Percentiles rank a stretch among this genome's conserved stretches.
Conservation (phyloP, 1,140 invertebrate genomes). For the Pseudobourletiella spinata region DNA sequence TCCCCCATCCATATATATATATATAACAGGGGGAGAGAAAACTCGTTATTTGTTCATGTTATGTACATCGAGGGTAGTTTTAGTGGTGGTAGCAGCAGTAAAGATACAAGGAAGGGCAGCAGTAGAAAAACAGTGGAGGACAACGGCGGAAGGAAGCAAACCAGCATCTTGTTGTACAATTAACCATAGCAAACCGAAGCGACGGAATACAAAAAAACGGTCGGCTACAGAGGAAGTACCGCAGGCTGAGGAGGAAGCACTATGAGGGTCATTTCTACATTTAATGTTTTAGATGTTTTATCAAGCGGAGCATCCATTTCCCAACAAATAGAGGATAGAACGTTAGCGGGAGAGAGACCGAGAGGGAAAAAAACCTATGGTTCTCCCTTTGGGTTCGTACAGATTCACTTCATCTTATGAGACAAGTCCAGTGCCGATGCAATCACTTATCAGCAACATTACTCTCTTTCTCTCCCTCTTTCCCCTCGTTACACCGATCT, state of each 20-base stretch:
- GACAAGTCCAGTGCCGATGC: slow-evolving; percentile 5
- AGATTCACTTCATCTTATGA: not conserved
- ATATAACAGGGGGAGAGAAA: too few species aligned
- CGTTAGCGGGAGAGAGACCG: not conserved
- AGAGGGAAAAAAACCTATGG: not conserved
- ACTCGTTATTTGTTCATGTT: too few species aligned
- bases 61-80: too few species aligned
- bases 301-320: slow-evolving; percentile 26
- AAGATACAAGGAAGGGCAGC: too few species aligned
- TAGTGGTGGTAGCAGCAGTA: too few species aligned
- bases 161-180: slow-evolving; percentile 2
- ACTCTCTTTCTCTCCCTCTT: too few species aligned
- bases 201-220: not conserved
- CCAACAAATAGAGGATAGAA: slow-evolving; percentile 1
- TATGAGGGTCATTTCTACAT: slow-evolving; percentile 33
- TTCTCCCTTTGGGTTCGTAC: not conserved
- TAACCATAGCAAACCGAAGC: not conserved
- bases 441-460: slow-evolving; percentile 20
- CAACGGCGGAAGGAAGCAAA: not conserved
- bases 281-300: slow-evolving; percentile 35
- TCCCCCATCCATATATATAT: too few species aligned
- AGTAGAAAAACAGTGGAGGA: too few species aligned
- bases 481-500: too few species aligned
- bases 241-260: slow-evolving; percentile 3
- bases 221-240: not conserved